Base-by-base conservation (phyloP, 2,888 invertebrate genomes). In the Boloria selene region DNA sequence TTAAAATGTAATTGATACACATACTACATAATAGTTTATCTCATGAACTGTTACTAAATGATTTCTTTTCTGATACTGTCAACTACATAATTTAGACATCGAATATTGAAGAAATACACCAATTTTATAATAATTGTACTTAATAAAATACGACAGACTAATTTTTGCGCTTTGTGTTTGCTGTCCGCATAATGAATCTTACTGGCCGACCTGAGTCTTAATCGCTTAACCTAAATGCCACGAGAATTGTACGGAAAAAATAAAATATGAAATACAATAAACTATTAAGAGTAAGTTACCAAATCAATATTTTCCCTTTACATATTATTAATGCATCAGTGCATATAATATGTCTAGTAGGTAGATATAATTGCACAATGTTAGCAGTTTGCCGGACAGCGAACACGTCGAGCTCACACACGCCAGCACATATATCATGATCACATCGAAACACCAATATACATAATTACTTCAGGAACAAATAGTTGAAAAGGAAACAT, bases 1-100 rank as follows among this genome's bases (percentile, higher is more conserved):
- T 88, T 89, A 91, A 88, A 84, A 84, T 86, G 80, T 81, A 81
- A 82, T 88, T 82, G 85, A 85, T 87, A 89, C 84, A 87, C 80
- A 81, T 77, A 77, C 83, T 83, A 87, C 82, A 81, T 76, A 76
- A 77, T 78, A 81, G 78, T 79, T 80, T 80, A 80, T 82, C 77
- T 77, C 80, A 80, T 80, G 75, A 83, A 81, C 79, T 77, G 79
- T 75, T 77, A 80, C 81, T 83, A 81, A 81, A 83, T 72, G 76
- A 77, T 75, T 74, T 73, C 70, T 53, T 76, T 75, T 76, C 75
- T 74, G 77, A 77, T 77, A 77, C 77, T 80, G 81, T 77, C 73
- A 77, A 76, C 82, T 84, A 86, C 82, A 79, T 76, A 75, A 75
- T 72, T 75, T 70, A 73, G 67, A 73, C 73, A 76, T 79, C 76